These are phyloP conservation scores for Epicauta chinensis DNA, from an alignment of 1,140 invertebrate genomes.

Conservation along the genomic window DNA sequence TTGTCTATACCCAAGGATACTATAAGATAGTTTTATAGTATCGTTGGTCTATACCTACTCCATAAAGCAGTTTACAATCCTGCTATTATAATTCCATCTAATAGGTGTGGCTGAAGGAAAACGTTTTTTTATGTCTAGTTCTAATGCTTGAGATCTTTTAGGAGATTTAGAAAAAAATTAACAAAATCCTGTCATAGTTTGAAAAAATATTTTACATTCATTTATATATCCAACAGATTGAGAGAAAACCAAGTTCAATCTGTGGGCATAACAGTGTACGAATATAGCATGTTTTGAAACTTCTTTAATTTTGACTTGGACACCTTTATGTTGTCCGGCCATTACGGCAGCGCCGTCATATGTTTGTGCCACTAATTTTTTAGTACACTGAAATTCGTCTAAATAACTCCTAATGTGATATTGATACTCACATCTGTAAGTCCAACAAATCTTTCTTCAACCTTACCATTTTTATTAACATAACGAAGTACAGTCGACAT, in stretches of 20 bases:
- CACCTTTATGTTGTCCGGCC: conserved; percentile 28
- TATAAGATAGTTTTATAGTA: too few relatives aligned
- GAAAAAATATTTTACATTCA: conserved; percentile 29
- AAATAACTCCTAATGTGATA: conserved; percentile 19
- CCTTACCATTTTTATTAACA: conserved; percentile 17
- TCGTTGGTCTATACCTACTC: too few relatives aligned
- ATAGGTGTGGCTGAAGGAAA: background rate
- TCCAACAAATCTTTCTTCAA: conserved; percentile 25
- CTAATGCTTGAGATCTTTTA: background rate
- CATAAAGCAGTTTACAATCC: too few relatives aligned
- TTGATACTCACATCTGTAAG: conserved; percentile 17
- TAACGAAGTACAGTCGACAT: conserved; percentile 17
- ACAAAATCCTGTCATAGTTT: conserved; percentile 4
- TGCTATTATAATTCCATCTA: conserved; percentile 9
- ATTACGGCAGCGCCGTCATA: conserved; percentile 36
- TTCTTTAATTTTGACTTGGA: conserved; percentile 30
- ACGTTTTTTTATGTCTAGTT: background rate
- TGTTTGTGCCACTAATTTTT: conserved; percentile 38
- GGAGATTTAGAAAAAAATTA: conserved; percentile 13
- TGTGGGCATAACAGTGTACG: conserved; percentile 37
- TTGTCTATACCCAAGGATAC: too few relatives aligned
- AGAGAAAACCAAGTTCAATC: conserved; percentile 34
- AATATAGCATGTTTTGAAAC: conserved; percentile 31
- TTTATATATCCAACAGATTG: conserved; percentile 25
- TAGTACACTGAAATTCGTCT: conserved; percentile 7